phyloP scores from a whole-genome alignment of 2,113 vertebrate species.

The Pithys albifrons region DNA sequence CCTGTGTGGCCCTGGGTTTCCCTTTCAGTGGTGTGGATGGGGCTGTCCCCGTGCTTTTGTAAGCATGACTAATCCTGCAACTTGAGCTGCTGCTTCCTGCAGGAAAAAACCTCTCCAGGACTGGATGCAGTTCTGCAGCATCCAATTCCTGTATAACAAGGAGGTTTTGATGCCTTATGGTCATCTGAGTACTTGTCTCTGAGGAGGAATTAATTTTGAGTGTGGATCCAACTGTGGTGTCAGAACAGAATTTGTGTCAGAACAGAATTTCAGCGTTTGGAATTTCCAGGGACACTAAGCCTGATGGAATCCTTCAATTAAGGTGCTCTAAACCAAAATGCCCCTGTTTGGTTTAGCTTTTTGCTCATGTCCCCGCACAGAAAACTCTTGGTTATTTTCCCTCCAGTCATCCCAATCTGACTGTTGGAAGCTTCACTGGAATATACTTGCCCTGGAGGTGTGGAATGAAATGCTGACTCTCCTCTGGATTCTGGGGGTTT shows the following conservation, averaged over 20 bases:
- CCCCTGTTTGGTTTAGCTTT: not conserved
- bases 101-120: not conserved
- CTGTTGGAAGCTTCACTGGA: not conserved
- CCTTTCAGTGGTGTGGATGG: not conserved
- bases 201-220: not conserved
- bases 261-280: not conserved
- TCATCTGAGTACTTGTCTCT: not conserved
- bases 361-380: not conserved
- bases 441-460: not conserved
- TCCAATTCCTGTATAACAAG: not conserved
- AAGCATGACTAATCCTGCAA: not conserved
- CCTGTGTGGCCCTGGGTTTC: not conserved
- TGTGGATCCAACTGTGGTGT: not conserved
- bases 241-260: not conserved
- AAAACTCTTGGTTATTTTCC: not conserved
- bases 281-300: not conserved
- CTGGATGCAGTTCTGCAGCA: not conserved
- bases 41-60: not conserved
- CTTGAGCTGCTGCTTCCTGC: not conserved
- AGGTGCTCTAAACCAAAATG: not conserved
- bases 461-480: not conserved
- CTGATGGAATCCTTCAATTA: not conserved
- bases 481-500: not conserved
- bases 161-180: not conserved
- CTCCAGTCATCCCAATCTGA: not conserved